These are phyloP conservation scores for Gordius sp. DNA, from an alignment of 2,888 invertebrate genomes.

Conservation along the genomic window DNA sequence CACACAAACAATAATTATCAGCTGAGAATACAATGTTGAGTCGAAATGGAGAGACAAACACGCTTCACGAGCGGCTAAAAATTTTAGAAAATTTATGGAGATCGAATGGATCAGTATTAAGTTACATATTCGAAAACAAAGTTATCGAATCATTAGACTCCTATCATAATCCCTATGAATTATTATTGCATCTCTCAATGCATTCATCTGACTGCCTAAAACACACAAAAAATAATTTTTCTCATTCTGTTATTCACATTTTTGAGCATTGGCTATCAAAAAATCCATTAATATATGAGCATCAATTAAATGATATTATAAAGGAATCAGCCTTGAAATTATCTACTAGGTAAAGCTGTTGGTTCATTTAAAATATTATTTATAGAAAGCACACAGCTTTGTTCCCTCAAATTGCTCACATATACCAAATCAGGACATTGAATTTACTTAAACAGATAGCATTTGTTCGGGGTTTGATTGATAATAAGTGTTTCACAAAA, in stretches of 20 bases:
- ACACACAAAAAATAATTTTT: neutral
- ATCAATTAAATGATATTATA: neutral
- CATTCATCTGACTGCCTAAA: neutral
- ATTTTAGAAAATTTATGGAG: constrained; percentile 1
- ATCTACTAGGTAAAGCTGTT: neutral
- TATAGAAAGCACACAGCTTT: neutral
- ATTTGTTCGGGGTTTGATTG: no score
- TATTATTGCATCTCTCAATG: neutral
- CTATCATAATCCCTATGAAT: neutral
- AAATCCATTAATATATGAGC: neutral
- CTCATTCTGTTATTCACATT: neutral
- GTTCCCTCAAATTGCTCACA: neutral
- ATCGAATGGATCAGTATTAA: neutral
- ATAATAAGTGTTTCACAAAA: no score
- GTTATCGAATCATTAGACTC: neutral
- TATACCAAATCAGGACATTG: neutral
- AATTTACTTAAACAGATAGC: no score
- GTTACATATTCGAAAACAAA: neutral
- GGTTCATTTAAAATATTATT: neutral
- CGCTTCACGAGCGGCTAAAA: no score
- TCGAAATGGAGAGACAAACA: no score
- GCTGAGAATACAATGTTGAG: no score
- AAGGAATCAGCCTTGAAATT: neutral
- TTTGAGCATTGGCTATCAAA: neutral
- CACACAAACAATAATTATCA: no score